These are phyloP conservation scores for Lysandra coridon DNA, from an alignment of 2,888 invertebrate species.

Conservation along the genomic window DNA sequence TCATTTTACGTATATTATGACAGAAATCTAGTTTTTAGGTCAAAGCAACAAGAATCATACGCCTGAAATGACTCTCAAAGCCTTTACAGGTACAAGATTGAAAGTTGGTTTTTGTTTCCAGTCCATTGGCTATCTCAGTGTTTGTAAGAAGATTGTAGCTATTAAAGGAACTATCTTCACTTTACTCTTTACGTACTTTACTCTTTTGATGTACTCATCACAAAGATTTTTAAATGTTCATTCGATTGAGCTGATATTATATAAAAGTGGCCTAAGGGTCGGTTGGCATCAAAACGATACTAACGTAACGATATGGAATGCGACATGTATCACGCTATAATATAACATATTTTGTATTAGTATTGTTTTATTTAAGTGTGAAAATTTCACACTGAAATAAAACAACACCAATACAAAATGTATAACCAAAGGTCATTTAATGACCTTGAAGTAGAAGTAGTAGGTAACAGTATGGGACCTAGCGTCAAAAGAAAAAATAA, in stretches of 20 bases:
- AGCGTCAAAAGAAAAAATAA: no score
- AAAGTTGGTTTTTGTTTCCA: not conserved
- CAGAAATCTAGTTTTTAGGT: not conserved
- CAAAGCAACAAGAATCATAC: slow-evolving; percentile 1
- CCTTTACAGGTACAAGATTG: not conserved
- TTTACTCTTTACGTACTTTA: not conserved
- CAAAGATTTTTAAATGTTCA: slow-evolving; percentile 1
- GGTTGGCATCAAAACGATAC: not conserved
- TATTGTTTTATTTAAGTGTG: no score
- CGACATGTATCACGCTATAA: not conserved
- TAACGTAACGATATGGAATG: not conserved
- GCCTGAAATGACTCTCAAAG: not conserved
- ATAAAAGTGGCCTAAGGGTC: not conserved
- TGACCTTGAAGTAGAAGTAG: no score
- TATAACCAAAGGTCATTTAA: no score
- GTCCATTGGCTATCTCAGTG: not conserved
- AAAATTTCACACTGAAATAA: no score
- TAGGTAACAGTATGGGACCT: no score
- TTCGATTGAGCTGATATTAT: not conserved
- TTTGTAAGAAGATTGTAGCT: not conserved
- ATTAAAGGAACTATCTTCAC: not conserved
- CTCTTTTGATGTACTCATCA: not conserved
- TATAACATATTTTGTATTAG: no score
- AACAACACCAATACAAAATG: no score
- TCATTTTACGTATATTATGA: not conserved